A percentile compares a stretch with the other conserved stretches of the same genome.
Conservation (phyloP, 2,797 vertebrate genomes). For the Sciurus vulgaris region DNA sequence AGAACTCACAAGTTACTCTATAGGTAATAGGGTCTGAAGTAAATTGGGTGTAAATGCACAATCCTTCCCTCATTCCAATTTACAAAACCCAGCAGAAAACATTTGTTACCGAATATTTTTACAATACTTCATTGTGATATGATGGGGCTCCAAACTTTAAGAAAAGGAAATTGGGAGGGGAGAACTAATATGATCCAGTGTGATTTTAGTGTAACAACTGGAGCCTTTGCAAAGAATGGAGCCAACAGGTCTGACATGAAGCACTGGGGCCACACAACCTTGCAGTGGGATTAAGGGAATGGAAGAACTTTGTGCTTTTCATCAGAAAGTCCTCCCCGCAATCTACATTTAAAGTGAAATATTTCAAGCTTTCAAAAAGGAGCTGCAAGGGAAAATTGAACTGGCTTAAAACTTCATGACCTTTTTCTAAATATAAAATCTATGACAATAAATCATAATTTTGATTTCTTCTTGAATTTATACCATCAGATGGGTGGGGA, state of each 20-base stretch:
- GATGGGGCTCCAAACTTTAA: slow-evolving; percentile 47
- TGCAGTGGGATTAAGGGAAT: slow-evolving; percentile 50
- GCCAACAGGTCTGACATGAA: slow-evolving; percentile 47
- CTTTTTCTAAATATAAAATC: slow-evolving; percentile 38
- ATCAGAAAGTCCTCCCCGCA: slow-evolving; percentile 22
- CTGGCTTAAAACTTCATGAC: neutral
- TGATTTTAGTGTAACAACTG: slow-evolving; percentile 68
- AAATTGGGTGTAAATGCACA: slow-evolving; percentile 75
- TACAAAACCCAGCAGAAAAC: slow-evolving; percentile 76
- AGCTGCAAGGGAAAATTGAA: slow-evolving; percentile 29
- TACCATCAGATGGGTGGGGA: neutral
- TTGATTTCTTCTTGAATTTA: slow-evolving; percentile 42
- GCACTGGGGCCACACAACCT: slow-evolving; percentile 50
- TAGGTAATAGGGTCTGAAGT: slow-evolving; percentile 74
- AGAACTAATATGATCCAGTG: slow-evolving; percentile 70
- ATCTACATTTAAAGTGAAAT: neutral
- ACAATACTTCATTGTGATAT: slow-evolving; percentile 73
- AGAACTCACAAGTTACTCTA: slow-evolving; percentile 74
- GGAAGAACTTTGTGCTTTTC: slow-evolving; percentile 62
- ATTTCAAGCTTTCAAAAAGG: slow-evolving; percentile 56
- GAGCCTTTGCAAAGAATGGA: slow-evolving; percentile 62
- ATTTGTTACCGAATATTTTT: slow-evolving; percentile 76
- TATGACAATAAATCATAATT: neutral
- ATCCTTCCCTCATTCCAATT: slow-evolving; percentile 73
- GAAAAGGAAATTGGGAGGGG: slow-evolving; percentile 66